Percentiles rank a stretch among this genome's conserved stretches.
phyloP scores from a whole-genome alignment of 2,797 vertebrate genomes.

The Kryptolebias ocellatus region DNA sequence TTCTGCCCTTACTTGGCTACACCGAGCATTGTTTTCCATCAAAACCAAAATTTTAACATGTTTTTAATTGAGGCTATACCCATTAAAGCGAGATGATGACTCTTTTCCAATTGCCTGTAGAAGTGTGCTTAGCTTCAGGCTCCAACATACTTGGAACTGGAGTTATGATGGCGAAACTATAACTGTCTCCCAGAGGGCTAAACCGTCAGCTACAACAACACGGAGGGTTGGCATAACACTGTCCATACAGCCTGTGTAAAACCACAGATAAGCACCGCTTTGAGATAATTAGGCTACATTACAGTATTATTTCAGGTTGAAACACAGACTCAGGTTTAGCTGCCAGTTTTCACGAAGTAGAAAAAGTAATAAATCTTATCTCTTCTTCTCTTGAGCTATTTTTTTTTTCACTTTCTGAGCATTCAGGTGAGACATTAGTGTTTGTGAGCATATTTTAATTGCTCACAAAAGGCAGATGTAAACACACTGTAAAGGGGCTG shows the following conservation, averaged over 20 bases:
- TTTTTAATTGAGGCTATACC: not conserved
- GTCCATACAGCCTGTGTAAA: not conserved
- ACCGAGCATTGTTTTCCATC: not conserved
- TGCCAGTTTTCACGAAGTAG: not conserved
- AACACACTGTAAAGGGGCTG: not conserved
- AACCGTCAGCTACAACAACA: not conserved
- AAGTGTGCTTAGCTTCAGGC: not conserved
- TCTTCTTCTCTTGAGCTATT: not conserved
- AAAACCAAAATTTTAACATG: too few species aligned
- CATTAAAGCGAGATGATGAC: not conserved
- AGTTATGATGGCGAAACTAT: not conserved
- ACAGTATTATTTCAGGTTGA: not conserved
- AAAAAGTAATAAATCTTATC: not conserved
- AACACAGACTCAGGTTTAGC: not conserved
- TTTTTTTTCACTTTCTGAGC: not conserved
- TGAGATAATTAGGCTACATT: conserved; percentile 1
- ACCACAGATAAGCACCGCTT: not conserved
- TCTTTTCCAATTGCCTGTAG: not conserved
- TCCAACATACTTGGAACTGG: not conserved
- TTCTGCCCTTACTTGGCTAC: not conserved
- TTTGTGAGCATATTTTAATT: not conserved
- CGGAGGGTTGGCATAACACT: not conserved
- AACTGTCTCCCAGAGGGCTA: not conserved
- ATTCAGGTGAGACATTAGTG: too few species aligned
- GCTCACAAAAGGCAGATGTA: not conserved